Evolutionary conservation across 2,113 vertebrate genomes (phyloP).

Genomic region (Onychostruthus taczanowskii): DNA sequence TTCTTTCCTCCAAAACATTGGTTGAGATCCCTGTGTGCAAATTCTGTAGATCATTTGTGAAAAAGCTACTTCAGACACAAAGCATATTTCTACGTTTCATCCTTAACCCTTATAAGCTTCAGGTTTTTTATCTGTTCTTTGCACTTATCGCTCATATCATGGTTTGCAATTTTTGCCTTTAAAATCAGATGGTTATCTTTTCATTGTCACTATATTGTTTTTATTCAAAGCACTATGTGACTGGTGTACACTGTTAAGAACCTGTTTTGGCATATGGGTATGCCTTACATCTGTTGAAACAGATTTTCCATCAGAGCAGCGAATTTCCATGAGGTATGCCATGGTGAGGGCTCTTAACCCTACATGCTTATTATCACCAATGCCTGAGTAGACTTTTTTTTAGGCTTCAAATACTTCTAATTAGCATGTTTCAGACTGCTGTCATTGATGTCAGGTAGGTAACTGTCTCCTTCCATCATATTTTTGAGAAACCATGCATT

Average conservation of each 20-base stretch:
- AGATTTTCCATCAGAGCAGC: neutral
- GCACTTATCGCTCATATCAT: neutral
- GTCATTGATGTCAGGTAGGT: neutral
- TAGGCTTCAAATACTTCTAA: neutral
- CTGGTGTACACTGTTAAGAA: neutral
- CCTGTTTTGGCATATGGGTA: neutral
- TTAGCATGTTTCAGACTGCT: neutral
- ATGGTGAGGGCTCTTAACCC: neutral
- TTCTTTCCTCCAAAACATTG: rapidly evolving
- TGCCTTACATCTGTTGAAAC: neutral
- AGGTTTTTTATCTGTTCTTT: neutral
- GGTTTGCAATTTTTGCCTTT: neutral
- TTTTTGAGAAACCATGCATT: neutral
- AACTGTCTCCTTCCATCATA: neutral
- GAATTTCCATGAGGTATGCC: neutral
- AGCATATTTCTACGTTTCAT: neutral
- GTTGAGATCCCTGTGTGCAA: neutral
- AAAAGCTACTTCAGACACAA: neutral
- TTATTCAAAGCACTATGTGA: neutral
- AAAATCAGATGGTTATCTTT: neutral
- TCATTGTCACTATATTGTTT: neutral
- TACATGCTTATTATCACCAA: neutral
- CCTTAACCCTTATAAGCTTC: neutral
- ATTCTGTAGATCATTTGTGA: neutral
- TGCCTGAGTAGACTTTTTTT: neutral